phyloP scores from a whole-genome alignment of 2,888 invertebrate genomes.

The Cheiracanthium punctorium region DNA sequence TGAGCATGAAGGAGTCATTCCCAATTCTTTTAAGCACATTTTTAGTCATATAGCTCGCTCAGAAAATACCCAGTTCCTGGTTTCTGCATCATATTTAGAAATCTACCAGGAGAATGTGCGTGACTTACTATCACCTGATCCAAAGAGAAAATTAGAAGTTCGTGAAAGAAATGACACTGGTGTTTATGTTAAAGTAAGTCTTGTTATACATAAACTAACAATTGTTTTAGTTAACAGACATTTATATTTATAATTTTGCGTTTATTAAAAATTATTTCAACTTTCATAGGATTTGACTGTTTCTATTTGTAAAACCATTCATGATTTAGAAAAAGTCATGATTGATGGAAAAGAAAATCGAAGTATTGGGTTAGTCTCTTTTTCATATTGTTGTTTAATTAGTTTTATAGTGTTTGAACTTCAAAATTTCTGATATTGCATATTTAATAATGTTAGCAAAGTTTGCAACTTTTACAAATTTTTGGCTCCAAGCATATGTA shows the following conservation, averaged over 20 bases:
- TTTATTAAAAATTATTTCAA: too few species aligned
- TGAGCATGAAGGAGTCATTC: slow-evolving; percentile 91
- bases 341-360: slow-evolving; percentile 93
- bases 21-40: slow-evolving; percentile 97
- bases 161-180: slow-evolving; percentile 88
- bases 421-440: too few species aligned
- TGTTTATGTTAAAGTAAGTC: slow-evolving; percentile 87
- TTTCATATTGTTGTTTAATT: too few species aligned
- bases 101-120: slow-evolving; percentile 87
- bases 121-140: slow-evolving; percentile 84
- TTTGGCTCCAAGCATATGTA: too few species aligned
- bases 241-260: too few species aligned
- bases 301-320: slow-evolving; percentile 93
- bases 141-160: slow-evolving; percentile 83
- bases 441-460: too few species aligned
- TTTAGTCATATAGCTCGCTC: slow-evolving; percentile 95
- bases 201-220: too few species aligned
- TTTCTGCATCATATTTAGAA: slow-evolving; percentile 96
- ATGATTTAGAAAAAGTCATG: slow-evolving; percentile 96
- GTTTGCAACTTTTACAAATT: too few species aligned
- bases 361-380: slow-evolving; percentile 83
- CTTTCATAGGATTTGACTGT: slow-evolving; percentile 88
- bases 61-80: slow-evolving; percentile 94
- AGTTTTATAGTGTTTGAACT: too few species aligned
- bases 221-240: too few species aligned